These are phyloP conservation scores for Collichthys lucidus DNA, from an alignment of 2,113 vertebrate genomes.

Conservation along the genomic window DNA sequence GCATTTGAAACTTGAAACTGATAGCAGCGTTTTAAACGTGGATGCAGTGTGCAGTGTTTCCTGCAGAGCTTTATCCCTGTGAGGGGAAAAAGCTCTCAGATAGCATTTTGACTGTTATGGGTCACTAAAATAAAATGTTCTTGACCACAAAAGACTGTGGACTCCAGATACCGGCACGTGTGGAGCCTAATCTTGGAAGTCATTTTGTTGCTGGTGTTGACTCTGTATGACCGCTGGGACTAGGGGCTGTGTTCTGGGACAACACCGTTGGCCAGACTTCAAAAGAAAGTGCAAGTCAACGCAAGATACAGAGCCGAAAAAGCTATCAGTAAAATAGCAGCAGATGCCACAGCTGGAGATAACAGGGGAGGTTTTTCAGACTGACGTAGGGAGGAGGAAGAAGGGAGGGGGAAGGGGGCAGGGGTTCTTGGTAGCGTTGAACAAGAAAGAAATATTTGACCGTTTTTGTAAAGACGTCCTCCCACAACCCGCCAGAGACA, in stretches of 20 bases:
- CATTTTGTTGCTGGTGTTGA: constrained; percentile 19
- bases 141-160: neutral
- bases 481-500: constrained; percentile 29
- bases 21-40: neutral
- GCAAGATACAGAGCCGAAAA: constrained; percentile 40
- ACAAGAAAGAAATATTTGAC: neutral
- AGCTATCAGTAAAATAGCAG: constrained; percentile 59
- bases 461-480: constrained; percentile 11
- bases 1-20: neutral
- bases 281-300: constrained; percentile 49
- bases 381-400: neutral
- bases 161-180: neutral
- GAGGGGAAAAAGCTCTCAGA: neutral
- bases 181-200: neutral
- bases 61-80: neutral
- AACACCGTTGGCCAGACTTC: constrained; percentile 40
- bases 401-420: neutral
- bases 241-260: constrained; percentile 4
- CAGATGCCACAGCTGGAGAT: constrained; percentile 46
- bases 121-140: neutral
- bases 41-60: neutral
- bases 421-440: neutral
- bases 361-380: constrained; percentile 37
- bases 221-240: neutral
- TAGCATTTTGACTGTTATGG: neutral